These are phyloP conservation scores for Drosophila peninsularis DNA, from an alignment of 2,888 invertebrate species.

Conservation along the genomic window DNA sequence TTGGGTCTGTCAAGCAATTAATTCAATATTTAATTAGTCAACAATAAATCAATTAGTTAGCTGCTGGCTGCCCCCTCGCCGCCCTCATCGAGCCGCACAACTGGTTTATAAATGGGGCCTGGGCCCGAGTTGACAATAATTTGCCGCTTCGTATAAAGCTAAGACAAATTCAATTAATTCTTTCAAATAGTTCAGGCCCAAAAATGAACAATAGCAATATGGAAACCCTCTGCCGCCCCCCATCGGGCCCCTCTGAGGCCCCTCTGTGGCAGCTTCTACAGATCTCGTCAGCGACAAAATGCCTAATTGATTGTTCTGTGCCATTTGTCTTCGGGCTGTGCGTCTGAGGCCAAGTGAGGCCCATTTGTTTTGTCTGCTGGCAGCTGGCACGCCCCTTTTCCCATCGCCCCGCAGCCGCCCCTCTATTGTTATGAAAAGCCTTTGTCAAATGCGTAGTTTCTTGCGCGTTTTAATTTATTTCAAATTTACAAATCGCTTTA, in stretches of 20 bases:
- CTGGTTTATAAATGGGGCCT: conserved; percentile 66
- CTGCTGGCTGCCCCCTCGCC: conserved; percentile 10
- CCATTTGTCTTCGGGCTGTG: conserved; percentile 65
- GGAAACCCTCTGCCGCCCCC: not conserved
- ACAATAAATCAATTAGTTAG: conserved; percentile 79
- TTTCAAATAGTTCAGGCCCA: conserved; percentile 61
- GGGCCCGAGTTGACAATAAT: conserved; percentile 65
- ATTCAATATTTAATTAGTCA: conserved; percentile 78
- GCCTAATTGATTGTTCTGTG: conserved; percentile 74
- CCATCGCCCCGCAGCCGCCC: not conserved
- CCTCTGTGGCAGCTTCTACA: conserved; percentile 31
- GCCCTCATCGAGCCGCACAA: conserved; percentile 29
- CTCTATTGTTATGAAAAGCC: conserved; percentile 53
- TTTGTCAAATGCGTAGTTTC: conserved; percentile 72
- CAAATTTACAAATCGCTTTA: conserved; percentile 59
- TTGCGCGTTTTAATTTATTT: conserved; percentile 66
- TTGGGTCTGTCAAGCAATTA: conserved; percentile 62
- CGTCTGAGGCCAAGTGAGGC: conserved; percentile 50
- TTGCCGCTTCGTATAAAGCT: conserved; percentile 52
- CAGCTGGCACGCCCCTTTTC: conserved; percentile 38
- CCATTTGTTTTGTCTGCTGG: conserved; percentile 52
- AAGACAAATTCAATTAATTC: conserved; percentile 73
- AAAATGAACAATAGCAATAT: conserved; percentile 52
- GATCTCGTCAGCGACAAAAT: conserved; percentile 47
- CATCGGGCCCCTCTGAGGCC: not conserved